Conservation (phyloP, 1,140 invertebrate genomes). For the Condylostylus longicornis region DNA sequence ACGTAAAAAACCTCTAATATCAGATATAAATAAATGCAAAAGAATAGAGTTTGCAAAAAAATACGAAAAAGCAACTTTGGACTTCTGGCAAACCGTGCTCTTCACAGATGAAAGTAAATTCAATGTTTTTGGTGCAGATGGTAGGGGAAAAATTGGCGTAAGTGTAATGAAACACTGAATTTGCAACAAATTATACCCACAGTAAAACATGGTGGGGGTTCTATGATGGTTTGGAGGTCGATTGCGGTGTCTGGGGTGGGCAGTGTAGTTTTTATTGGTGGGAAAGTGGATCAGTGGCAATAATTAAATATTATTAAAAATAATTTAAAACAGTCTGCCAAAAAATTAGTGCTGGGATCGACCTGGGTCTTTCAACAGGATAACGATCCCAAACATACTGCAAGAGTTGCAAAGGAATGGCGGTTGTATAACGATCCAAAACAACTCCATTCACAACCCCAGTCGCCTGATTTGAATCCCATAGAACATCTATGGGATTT, state of each 20-base stretch:
- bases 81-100: slow-evolving; percentile 10
- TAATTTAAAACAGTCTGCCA: slow-evolving; percentile 9
- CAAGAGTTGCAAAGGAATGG: slow-evolving; percentile 12
- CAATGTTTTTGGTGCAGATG: slow-evolving; percentile 12
- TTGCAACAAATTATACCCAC: slow-evolving; percentile 15
- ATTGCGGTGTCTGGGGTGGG: slow-evolving; percentile 16
- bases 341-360: slow-evolving; percentile 8
- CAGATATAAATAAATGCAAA: slow-evolving; percentile 3
- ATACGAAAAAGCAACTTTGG: slow-evolving; percentile 3
- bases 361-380: slow-evolving; percentile 7
- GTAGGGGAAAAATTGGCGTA: slow-evolving; percentile 10
- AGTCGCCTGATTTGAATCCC: slow-evolving; percentile 13
- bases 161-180: slow-evolving; percentile 9
- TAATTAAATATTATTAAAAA: slow-evolving; percentile 13
- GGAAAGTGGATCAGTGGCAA: slow-evolving; percentile 8
- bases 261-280: slow-evolving; percentile 13
- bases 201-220: slow-evolving; percentile 26
- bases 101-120: slow-evolving; percentile 18
- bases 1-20: slow-evolving; percentile 3
- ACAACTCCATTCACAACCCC: slow-evolving; percentile 16
- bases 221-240: slow-evolving; percentile 26
- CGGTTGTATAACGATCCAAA: slow-evolving; percentile 8
- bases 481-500: slow-evolving; percentile 13
- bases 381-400: slow-evolving; percentile 18
- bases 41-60: slow-evolving; percentile 11